phyloP scores from a whole-genome alignment of 2,888 invertebrate species.

The Toxonevra muliebris region DNA sequence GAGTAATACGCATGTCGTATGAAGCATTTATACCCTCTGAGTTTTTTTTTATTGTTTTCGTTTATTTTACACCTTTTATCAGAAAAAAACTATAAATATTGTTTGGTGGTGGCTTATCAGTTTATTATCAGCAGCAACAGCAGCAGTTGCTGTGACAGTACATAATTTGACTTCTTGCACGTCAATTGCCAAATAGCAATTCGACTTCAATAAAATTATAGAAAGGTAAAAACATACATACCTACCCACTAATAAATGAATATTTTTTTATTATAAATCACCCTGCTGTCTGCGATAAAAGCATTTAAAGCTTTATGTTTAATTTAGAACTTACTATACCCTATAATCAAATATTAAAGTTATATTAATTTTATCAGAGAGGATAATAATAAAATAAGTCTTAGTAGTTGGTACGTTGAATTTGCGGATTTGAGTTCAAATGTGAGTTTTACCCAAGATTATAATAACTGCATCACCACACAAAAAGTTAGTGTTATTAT shows the following conservation, averaged over 20 bases:
- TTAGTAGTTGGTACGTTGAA: too few species aligned
- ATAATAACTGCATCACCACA: too few species aligned
- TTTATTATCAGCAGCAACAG: constrained; percentile 27
- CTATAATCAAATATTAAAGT: too few species aligned
- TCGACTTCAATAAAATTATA: not conserved
- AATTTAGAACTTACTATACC: too few species aligned
- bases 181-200: constrained; percentile 12
- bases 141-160: not conserved
- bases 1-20: constrained; percentile 11
- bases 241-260: not conserved
- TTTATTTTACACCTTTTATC: constrained; percentile 4
- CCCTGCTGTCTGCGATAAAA: not conserved
- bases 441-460: too few species aligned
- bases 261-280: constrained; percentile 1
- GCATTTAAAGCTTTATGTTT: not conserved
- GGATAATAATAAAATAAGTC: too few species aligned
- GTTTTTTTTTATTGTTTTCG: not conserved
- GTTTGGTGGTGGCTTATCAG: constrained; percentile 27
- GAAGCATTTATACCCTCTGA: not conserved
- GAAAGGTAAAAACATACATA: constrained; percentile 1
- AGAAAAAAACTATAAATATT: constrained; percentile 19
- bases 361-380: too few species aligned
- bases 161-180: constrained; percentile 9
- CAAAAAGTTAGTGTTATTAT: too few species aligned
- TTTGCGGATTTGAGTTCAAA: too few species aligned